Evolutionary conservation across 2,797 vertebrate genomes (phyloP).

Genomic region (Tarsius wallacei): DNA sequence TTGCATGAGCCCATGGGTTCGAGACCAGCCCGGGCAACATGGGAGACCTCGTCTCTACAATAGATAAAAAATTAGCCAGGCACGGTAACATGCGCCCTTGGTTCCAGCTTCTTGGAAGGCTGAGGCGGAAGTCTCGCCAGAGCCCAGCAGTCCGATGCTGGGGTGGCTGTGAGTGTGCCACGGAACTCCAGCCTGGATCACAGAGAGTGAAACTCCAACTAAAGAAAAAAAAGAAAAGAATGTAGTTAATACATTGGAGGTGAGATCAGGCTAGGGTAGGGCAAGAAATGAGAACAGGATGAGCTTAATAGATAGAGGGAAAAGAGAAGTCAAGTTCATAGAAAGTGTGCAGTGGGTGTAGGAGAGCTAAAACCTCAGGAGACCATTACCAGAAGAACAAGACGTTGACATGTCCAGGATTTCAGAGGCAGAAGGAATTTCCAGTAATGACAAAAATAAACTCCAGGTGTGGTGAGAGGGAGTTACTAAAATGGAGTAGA

Average conservation of each 20-base stretch:
- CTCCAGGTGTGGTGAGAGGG: not conserved
- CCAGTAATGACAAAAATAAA: not conserved
- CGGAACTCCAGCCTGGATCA: no score
- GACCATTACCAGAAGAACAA: not conserved
- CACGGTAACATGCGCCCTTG: no score
- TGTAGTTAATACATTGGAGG: not conserved
- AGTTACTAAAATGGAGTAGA: not conserved
- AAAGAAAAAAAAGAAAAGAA: not conserved
- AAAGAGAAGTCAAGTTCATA: not conserved
- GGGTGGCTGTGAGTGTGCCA: no score
- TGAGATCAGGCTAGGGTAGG: not conserved
- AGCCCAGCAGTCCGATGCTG: no score
- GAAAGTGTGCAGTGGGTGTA: not conserved
- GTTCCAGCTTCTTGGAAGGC: no score
- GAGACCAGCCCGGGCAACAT: no score
- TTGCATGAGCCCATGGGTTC: no score
- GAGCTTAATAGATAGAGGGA: not conserved
- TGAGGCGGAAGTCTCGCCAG: no score
- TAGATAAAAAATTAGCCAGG: no score
- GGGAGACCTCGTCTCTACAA: no score
- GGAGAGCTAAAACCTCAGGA: not conserved
- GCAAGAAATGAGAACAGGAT: not conserved
- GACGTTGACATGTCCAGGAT: not conserved
- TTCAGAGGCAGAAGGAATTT: not conserved
- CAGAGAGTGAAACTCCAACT: no score